phyloP scores from a whole-genome alignment of 2,797 vertebrate genomes.

The Sebastes variabilis region DNA sequence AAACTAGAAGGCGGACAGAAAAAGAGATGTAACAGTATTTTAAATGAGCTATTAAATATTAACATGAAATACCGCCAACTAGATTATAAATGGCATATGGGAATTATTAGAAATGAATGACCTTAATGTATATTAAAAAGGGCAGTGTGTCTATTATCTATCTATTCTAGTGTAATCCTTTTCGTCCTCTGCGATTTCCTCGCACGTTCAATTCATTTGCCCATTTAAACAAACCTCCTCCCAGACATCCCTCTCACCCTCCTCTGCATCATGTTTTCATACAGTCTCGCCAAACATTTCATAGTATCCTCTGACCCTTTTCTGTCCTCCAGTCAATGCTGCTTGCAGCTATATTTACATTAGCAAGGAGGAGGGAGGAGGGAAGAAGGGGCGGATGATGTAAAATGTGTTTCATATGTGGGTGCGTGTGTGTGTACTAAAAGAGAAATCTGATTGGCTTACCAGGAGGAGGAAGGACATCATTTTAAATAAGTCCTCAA shows the following conservation, averaged over 20 bases:
- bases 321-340: slow-evolving; percentile 57
- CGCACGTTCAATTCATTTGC: slow-evolving; percentile 22
- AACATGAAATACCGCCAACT: not conserved
- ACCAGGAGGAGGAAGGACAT: slow-evolving; percentile 72
- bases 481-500: slow-evolving; percentile 82
- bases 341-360: slow-evolving; percentile 65
- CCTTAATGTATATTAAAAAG: slow-evolving; percentile 9
- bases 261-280: slow-evolving; percentile 40
- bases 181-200: slow-evolving; percentile 29
- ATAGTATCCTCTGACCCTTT: slow-evolving; percentile 57
- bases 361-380: slow-evolving; percentile 43
- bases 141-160: not conserved
- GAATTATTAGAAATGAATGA: slow-evolving; percentile 2
- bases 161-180: slow-evolving; percentile 8
- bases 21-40: not conserved
- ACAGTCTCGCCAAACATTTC: slow-evolving; percentile 51
- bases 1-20: not conserved
- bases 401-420: slow-evolving; percentile 23
- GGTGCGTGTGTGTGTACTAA: slow-evolving; percentile 14
- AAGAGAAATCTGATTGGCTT: slow-evolving; percentile 75
- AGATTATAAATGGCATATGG: slow-evolving; percentile 2
- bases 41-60: slow-evolving; percentile 22
- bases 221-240: slow-evolving; percentile 42
- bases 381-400: slow-evolving; percentile 33
- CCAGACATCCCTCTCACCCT: slow-evolving; percentile 13